Base-by-base conservation (phyloP, 2,888 invertebrate genomes). In the Seladonia tumulorum region DNA sequence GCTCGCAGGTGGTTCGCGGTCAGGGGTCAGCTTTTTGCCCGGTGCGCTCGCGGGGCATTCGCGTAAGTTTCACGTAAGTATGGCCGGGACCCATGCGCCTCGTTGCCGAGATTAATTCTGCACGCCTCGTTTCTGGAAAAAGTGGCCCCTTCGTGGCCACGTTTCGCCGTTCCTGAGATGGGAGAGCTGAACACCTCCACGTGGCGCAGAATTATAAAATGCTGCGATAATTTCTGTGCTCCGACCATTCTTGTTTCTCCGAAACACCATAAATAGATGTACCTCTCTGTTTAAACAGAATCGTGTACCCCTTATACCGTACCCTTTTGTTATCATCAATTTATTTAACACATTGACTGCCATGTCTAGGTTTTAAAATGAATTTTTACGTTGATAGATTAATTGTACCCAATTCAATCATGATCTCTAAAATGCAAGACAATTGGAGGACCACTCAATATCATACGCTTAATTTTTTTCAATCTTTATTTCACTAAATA, bases 1-100 rank as follows among this genome's bases (percentile, higher is more conserved):
- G 87, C 89, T 87, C 91, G 93, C 95, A 94, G 95, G 93, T 94
- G 95, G 87, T 90, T 88, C 90, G 93, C 89, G 94, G 94, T 94
- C 93, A 94, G 91, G 92, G 94, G 94, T 94, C 89, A 94, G 90
- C 92, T 93, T 92, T 93, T 90, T 88, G 82, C 86, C 76, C 60
- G 42, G 25, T 22, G 42, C 76, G 53, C 77, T 76, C 47, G 39
- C 76, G 74, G 70, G 71, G 70, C 82, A 63, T 77, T 66, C 79
- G 70, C 35, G 83, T 82, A 76, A 76, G 83, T 76, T 76, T 42
- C 60, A 63, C 72, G 42, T 76, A 60, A 81, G 63, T 70, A 42
- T 49, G 60, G 53, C 35, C 60, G 66, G 39, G 57, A 74, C 39
- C 35, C 18, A 29, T 18, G 42, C 22, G 29, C 39, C 83, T 42